These are phyloP conservation scores for Perca flavescens DNA, from an alignment of 2,113 vertebrate species.

Conservation along the genomic window DNA sequence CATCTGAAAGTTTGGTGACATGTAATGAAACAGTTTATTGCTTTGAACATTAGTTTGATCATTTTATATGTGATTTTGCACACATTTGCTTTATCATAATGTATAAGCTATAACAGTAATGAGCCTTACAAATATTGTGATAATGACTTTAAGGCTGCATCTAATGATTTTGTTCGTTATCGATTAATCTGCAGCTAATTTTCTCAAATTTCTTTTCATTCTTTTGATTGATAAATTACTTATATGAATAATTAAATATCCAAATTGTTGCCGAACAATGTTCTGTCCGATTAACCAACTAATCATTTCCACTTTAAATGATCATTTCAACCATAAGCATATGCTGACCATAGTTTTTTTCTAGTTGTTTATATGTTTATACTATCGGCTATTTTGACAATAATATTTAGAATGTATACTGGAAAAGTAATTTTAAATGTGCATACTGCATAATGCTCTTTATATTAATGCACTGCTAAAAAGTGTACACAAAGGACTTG, in stretches of 20 bases:
- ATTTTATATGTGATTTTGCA: background rate
- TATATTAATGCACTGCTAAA: background rate
- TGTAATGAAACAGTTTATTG: background rate
- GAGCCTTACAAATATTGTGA: background rate
- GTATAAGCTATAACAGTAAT: background rate
- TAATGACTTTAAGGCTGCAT: background rate
- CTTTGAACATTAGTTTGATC: background rate
- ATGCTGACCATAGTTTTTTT: background rate
- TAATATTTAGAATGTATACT: background rate
- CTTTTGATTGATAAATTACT: background rate
- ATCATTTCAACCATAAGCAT: background rate
- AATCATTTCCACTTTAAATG: background rate
- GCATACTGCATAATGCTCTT: background rate
- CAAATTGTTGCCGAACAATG: background rate
- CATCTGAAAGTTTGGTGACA: background rate
- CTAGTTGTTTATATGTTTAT: background rate
- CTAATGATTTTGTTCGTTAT: background rate
- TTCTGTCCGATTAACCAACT: background rate
- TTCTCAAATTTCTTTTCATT: background rate
- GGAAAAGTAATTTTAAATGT: background rate
- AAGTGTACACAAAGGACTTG: slow-evolving; percentile 11
- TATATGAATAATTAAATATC: background rate
- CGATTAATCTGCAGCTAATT: background rate
- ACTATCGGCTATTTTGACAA: too few relatives aligned
- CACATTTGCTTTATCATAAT: background rate